Evolutionary conservation across 2,797 vertebrate genomes (phyloP).

Genomic region (Falco rusticolus): DNA sequence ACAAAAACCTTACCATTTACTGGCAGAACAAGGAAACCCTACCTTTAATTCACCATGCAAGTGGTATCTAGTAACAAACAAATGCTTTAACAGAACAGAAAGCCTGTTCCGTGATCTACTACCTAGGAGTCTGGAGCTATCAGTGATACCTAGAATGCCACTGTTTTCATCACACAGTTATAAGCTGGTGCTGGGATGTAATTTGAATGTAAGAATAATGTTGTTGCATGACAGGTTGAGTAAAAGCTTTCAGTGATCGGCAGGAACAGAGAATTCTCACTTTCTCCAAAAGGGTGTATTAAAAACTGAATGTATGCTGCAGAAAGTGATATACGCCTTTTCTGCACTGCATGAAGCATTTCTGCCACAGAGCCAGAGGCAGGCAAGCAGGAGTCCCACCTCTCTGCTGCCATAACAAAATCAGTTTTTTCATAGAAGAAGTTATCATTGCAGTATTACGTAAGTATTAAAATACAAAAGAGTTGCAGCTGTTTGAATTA

Average conservation of each 20-base stretch:
- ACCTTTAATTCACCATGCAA: neutral
- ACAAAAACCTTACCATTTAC: neutral
- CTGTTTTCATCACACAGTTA: neutral
- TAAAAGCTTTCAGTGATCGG: neutral
- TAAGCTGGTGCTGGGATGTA: neutral
- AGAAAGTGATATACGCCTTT: neutral
- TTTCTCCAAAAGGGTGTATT: neutral
- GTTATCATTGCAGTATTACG: neutral
- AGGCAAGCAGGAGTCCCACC: neutral
- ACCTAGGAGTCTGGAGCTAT: neutral
- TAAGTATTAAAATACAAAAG: neutral
- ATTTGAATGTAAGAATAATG: neutral
- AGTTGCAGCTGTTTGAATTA: neutral
- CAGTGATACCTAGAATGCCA: neutral
- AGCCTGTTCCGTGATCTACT: neutral
- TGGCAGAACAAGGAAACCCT: neutral
- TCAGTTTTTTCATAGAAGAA: neutral
- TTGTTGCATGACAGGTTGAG: neutral
- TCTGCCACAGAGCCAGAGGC: neutral
- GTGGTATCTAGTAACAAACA: neutral
- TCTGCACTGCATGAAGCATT: neutral
- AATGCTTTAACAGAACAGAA: neutral
- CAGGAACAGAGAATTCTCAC: neutral
- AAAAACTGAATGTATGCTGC: neutral
- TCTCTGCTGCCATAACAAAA: neutral